Conservation (phyloP, 2,888 invertebrate species). For the Tinea trinotella region DNA sequence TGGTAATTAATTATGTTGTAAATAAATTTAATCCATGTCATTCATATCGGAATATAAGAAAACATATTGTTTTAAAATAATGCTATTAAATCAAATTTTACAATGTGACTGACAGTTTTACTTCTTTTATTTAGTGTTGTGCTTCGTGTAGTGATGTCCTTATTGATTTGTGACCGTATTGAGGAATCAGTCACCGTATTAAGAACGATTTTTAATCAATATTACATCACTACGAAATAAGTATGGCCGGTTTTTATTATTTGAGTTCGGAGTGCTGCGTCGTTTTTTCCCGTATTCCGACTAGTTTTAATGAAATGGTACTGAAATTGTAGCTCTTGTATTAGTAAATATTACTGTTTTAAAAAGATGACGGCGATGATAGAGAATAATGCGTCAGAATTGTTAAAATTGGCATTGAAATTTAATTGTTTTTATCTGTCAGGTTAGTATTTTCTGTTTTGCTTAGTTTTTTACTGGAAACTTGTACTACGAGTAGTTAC, state of each 20-base stretch:
- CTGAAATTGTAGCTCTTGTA: not conserved
- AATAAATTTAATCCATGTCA: no score
- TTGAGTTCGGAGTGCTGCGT: not conserved
- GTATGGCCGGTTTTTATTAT: conserved; percentile 4
- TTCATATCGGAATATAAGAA: no score
- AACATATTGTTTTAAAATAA: no score
- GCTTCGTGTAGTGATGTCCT: not conserved
- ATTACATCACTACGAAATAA: conserved; percentile 2
- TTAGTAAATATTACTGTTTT: not conserved
- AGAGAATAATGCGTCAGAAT: conserved; percentile 60
- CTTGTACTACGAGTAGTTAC: no score
- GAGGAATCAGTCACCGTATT: no score
- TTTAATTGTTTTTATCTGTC: conserved; percentile 92
- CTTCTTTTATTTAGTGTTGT: not conserved
- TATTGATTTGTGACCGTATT: no score
- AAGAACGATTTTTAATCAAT: not conserved
- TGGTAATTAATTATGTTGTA: no score
- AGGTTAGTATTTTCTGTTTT: conserved; percentile 63
- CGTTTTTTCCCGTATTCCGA: not conserved
- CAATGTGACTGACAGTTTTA: not conserved
- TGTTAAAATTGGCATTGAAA: conserved; percentile 86
- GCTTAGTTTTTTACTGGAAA: conserved; percentile 11
- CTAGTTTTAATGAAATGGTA: not conserved
- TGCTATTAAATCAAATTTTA: no score
- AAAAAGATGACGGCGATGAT: conserved; percentile 55